Percentiles rank a stretch among this genome's conserved stretches.
These are phyloP conservation scores for Stegostoma tigrinum DNA, from an alignment of 2,113 vertebrate genomes.

Conservation along the genomic window DNA sequence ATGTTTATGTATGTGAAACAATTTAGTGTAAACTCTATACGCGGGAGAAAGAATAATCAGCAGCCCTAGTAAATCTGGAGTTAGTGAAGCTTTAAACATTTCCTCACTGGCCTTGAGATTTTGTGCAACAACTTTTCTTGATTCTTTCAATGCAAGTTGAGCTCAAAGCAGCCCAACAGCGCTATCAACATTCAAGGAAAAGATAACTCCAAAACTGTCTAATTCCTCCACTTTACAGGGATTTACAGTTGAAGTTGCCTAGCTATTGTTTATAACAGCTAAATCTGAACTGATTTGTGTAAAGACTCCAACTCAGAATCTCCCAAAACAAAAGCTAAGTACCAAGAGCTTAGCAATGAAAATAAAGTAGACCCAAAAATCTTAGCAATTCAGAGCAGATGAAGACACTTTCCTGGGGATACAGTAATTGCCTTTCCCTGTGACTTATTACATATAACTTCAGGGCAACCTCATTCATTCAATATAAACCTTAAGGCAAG, in stretches of 20 bases:
- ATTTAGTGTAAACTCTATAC: background rate
- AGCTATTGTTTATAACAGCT: background rate
- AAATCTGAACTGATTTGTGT: background rate
- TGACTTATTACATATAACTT: background rate
- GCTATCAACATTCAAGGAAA: background rate
- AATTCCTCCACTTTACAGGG: background rate
- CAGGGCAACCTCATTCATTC: background rate
- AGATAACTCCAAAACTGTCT: background rate
- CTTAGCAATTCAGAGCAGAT: conserved; percentile 10
- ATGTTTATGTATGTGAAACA: background rate
- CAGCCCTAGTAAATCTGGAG: background rate
- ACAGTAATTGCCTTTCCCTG: background rate
- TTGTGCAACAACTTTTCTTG: background rate
- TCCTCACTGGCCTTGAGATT: background rate
- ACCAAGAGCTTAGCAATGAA: background rate
- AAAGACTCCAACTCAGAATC: background rate
- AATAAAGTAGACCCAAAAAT: conserved; percentile 8
- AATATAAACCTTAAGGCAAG: background rate
- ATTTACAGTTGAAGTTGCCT: background rate
- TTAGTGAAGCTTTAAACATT: background rate
- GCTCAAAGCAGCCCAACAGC: background rate
- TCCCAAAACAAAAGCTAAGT: conserved; percentile 8
- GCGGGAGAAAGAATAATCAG: background rate
- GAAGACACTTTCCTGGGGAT: background rate
- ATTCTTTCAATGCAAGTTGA: background rate